These are phyloP conservation scores for Gallinago jamesoni DNA, from an alignment of 2,113 vertebrate genomes.

Conservation along the genomic window DNA sequence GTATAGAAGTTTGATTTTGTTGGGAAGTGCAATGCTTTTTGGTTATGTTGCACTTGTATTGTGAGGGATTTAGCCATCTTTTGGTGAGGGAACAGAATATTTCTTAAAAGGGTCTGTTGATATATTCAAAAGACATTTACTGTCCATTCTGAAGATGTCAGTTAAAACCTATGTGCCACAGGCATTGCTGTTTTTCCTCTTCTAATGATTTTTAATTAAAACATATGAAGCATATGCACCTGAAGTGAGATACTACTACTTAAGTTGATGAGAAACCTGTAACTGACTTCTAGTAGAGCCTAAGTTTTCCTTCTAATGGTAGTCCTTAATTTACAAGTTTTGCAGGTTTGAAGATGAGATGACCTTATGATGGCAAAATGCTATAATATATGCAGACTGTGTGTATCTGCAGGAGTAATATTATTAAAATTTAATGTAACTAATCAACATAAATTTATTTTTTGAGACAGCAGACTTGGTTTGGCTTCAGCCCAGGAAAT, in stretches of 20 bases:
- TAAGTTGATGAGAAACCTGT: neutral
- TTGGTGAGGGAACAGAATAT: neutral
- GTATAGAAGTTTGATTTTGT: neutral
- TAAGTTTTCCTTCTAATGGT: neutral
- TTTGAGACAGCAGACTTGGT: neutral
- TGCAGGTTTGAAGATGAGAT: neutral
- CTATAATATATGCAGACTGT: neutral
- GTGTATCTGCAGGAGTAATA: neutral
- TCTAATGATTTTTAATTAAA: neutral
- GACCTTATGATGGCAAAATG: neutral
- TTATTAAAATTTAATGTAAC: neutral
- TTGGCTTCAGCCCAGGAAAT: neutral
- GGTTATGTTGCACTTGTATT: neutral
- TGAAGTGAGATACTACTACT: neutral
- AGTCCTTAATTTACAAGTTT: neutral
- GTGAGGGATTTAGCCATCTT: neutral
- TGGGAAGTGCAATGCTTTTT: fast-evolving
- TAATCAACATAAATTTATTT: neutral
- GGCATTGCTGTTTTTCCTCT: neutral
- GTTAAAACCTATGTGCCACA: neutral
- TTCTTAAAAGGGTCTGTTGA: neutral
- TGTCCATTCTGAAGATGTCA: neutral
- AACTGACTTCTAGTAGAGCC: neutral
- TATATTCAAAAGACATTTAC: neutral
- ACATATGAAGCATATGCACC: neutral